Conservation (phyloP, 2,113 vertebrate genomes). For the Notarius quadriscutis region DNA sequence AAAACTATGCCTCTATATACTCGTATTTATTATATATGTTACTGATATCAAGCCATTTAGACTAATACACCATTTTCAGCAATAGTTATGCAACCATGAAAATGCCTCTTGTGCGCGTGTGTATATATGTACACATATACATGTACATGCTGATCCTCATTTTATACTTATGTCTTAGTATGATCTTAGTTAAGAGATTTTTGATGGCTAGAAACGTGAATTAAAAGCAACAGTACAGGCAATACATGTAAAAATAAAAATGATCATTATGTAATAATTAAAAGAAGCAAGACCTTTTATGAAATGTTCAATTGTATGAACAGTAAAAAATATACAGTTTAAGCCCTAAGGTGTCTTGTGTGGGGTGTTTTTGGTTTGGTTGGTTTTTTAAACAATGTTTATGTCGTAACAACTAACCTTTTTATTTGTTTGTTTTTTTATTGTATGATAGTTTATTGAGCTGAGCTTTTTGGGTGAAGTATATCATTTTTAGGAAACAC, state of each 20-base stretch:
- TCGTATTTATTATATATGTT: not conserved
- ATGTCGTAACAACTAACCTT: not conserved
- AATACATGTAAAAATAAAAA: not conserved
- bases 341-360: not conserved
- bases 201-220: not conserved
- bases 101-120: not conserved
- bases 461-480: not conserved
- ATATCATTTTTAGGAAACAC: not conserved
- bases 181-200: conserved; percentile 36
- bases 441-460: not conserved
- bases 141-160: not conserved
- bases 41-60: too few relatives aligned
- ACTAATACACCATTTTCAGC: not conserved
- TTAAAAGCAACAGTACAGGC: not conserved
- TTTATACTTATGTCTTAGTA: conserved; percentile 36
- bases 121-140: not conserved
- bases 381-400: not conserved
- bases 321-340: conserved; percentile 1
- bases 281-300: not conserved
- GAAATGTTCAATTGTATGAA: not conserved
- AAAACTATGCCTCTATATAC: not conserved
- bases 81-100: conserved; percentile 15
- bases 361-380: too few relatives aligned
- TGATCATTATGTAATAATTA: conserved; percentile 8
- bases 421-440: not conserved